Evolutionary conservation across 2,797 vertebrate species (phyloP), one percentile per base, ranked within the genome.

Genomic region (Ctenochaetus hawaiiensis): DNA sequence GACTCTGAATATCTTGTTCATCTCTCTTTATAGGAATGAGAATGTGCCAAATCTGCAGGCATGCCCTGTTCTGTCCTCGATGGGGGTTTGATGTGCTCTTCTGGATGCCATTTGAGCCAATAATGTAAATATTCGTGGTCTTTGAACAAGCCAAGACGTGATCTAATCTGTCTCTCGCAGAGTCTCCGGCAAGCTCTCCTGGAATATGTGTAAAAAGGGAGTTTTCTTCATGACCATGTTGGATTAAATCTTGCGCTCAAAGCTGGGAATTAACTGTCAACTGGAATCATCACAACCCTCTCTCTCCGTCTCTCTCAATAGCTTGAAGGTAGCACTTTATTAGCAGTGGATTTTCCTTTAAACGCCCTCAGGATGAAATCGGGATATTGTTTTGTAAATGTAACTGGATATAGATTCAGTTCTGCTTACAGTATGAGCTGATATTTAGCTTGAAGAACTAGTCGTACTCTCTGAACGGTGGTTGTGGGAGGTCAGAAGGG

Each of bases 111-210:
- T 86, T 91, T 89, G 83, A 91, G 87, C 89, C 93, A 90, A 85
- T 90, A 91, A 91, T 93, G 93, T 94, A 94, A 95, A 95, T 94
- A 95, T 92, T 85, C 64, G 64, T 84, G 53, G 91, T 86, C 81
- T 93, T 89, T 87, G 83, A 93, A 91, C 93, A 93, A 92, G 94
- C 83, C 78, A 66, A 86, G 91, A 93, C 94, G 81, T 90, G 92
- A 94, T 91, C 88, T 90, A 87, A 94, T 94, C 91, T 80, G 74
- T 77, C 83, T 84, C 80, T 85, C 83, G 79, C 78, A 52, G 67
- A 81, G 78, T 88, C 86, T 89, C 65, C 67, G 5, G 30, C 74
- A 82, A 81, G 83, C 80, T 79, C 81, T 87, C 65, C 67, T 83
- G 59, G 59, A 88, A 83, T 78, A 77, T 65, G 72, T 78, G 81